phyloP scores from a whole-genome alignment of 1,140 invertebrate species.

The Steinernema khuongi region DNA sequence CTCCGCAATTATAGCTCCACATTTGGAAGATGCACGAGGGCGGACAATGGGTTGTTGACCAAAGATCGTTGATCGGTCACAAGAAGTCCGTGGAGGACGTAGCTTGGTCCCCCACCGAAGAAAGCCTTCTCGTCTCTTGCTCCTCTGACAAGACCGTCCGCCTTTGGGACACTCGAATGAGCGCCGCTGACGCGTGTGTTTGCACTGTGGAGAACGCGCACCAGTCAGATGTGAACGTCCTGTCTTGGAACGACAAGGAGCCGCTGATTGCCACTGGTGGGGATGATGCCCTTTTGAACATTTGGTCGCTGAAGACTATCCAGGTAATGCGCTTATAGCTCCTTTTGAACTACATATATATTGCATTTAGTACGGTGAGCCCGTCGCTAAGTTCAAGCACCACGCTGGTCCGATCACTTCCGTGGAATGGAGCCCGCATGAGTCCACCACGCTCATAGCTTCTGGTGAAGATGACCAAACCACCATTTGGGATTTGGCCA shows the following conservation, averaged over 20 bases:
- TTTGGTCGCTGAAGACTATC: constrained; percentile 92
- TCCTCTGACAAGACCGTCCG: constrained; percentile 47
- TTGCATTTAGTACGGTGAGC: constrained; percentile 61
- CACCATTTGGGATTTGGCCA: constrained; percentile 90
- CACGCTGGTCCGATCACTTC: constrained; percentile 86
- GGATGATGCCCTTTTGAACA: constrained; percentile 84
- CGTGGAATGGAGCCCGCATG: constrained; percentile 90
- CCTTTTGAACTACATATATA: constrained; percentile 15
- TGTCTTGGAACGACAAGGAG: constrained; percentile 88
- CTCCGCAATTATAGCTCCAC: constrained; percentile 70
- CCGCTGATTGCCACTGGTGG: constrained; percentile 84
- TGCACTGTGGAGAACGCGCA: constrained; percentile 80
- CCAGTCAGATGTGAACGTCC: constrained; percentile 87
- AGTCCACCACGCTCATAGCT: constrained; percentile 84
- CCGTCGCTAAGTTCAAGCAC: constrained; percentile 85
- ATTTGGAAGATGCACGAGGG: constrained; percentile 77
- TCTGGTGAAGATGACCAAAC: constrained; percentile 90
- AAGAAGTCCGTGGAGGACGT: constrained; percentile 91
- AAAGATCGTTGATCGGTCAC: constrained; percentile 78
- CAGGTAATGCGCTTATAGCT: constrained; percentile 61
- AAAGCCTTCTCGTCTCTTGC: constrained; percentile 65
- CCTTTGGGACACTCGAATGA: constrained; percentile 52
- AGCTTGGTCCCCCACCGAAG: constrained; percentile 95
- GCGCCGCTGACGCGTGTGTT: constrained; percentile 82
- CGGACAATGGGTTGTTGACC: constrained; percentile 78